A percentile compares a stretch with the other conserved stretches of the same genome.
phyloP scores from a whole-genome alignment of 2,113 vertebrate species.

The Balaeniceps rex region DNA sequence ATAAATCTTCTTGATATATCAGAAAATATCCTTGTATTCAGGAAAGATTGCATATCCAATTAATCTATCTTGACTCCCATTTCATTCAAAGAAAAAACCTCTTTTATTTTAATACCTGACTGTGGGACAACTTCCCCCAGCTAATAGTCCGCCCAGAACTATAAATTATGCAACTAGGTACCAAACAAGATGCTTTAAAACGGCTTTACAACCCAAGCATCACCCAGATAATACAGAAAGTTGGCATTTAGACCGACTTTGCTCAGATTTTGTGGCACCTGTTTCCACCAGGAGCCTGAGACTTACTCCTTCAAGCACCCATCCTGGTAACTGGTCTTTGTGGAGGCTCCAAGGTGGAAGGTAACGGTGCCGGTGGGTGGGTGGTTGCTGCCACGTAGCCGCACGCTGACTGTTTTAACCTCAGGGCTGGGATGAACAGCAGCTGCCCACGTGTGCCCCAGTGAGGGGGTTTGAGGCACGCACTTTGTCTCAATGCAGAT shows the following conservation, averaged over 20 bases:
- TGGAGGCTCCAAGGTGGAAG: not conserved
- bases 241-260: not conserved
- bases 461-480: fast-evolving
- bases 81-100: not conserved
- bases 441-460: fast-evolving
- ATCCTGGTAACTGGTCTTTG: not conserved
- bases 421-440: not conserved
- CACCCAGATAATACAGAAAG: not conserved
- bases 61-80: not conserved
- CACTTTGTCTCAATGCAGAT: not conserved
- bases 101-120: not conserved
- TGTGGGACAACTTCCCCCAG: not conserved
- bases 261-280: not conserved
- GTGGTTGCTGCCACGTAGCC: not conserved
- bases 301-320: fast-evolving
- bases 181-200: not conserved
- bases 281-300: not conserved
- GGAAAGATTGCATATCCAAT: not conserved
- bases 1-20: not conserved
- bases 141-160: not conserved
- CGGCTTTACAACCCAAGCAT: not conserved
- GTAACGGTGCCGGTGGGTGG: fast-evolving
- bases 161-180: not conserved
- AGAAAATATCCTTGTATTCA: not conserved
- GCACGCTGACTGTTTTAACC: not conserved